Evolutionary conservation across 2,888 invertebrate genomes (phyloP).

Genomic region (Amorpha juglandis): DNA sequence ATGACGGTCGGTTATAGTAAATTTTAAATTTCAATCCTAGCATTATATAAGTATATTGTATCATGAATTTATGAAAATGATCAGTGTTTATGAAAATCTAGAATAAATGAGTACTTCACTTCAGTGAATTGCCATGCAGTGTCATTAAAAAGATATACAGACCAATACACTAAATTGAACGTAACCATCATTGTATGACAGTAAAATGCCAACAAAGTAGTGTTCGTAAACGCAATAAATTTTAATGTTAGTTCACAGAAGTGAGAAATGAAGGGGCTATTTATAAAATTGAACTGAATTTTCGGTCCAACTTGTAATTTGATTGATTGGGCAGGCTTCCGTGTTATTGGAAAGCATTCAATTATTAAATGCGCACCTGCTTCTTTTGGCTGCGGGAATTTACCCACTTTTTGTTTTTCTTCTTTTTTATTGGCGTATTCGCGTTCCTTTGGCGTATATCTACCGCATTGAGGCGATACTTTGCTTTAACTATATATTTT

Average conservation of each 20-base stretch:
- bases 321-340: slow-evolving; percentile 40
- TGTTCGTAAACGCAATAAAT: background rate
- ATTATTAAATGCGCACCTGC: slow-evolving; percentile 31
- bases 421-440: background rate
- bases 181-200: background rate
- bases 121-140: background rate
- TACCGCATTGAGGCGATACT: too few relatives aligned
- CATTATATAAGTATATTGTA: too few relatives aligned
- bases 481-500: background rate
- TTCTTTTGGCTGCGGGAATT: background rate
- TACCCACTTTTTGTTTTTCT: background rate
- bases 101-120: too few relatives aligned
- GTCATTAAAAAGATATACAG: background rate
- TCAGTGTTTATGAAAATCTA: too few relatives aligned
- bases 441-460: background rate
- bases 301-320: slow-evolving; percentile 32
- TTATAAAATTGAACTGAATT: slow-evolving; percentile 25
- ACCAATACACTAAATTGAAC: background rate
- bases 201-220: slow-evolving; percentile 2
- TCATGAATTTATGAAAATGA: too few relatives aligned
- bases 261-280: slow-evolving; percentile 15
- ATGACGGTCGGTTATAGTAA: too few relatives aligned
- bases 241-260: slow-evolving; percentile 30
- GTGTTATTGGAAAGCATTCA: slow-evolving; percentile 41
- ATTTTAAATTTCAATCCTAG: too few relatives aligned